These are phyloP conservation scores for Riptortus pedestris DNA, from an alignment of 1,140 invertebrate species.

Conservation along the genomic window DNA sequence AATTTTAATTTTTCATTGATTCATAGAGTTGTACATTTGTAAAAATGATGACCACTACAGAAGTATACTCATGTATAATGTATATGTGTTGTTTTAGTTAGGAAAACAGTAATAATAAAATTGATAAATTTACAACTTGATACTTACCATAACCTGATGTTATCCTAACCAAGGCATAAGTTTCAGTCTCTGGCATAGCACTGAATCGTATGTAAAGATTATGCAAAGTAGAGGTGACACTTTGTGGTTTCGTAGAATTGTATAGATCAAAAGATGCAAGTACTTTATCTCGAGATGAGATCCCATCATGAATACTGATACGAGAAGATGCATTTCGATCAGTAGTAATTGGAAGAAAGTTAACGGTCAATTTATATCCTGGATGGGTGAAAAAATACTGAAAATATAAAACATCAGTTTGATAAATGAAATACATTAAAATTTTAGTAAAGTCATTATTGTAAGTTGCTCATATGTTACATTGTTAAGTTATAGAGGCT, in stretches of 20 bases:
- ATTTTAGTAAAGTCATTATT: neutral
- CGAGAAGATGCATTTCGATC: conserved; percentile 58
- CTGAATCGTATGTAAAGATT: conserved; percentile 65
- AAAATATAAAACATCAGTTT: conserved; percentile 27
- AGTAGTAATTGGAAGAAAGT: conserved; percentile 67
- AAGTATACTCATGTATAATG: no score
- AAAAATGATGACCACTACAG: no score
- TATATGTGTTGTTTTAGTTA: no score
- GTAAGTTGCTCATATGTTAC: neutral
- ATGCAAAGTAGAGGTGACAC: conserved; percentile 64
- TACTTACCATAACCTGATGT: conserved; percentile 55
- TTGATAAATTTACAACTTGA: no score
- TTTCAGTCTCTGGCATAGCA: conserved; percentile 54
- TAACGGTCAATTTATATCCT: conserved; percentile 69
- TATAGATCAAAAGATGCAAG: conserved; percentile 54
- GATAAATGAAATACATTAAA: conserved; percentile 17
- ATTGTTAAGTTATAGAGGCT: neutral
- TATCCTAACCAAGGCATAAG: conserved; percentile 62
- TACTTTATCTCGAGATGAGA: conserved; percentile 53
- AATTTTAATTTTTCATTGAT: no score
- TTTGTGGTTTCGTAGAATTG: conserved; percentile 74
- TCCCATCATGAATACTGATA: conserved; percentile 69
- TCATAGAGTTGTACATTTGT: no score
- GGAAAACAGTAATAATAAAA: no score
- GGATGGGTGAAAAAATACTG: conserved; percentile 59